Conservation (phyloP, 2,797 vertebrate species). For the Syncerus caffer region DNA sequence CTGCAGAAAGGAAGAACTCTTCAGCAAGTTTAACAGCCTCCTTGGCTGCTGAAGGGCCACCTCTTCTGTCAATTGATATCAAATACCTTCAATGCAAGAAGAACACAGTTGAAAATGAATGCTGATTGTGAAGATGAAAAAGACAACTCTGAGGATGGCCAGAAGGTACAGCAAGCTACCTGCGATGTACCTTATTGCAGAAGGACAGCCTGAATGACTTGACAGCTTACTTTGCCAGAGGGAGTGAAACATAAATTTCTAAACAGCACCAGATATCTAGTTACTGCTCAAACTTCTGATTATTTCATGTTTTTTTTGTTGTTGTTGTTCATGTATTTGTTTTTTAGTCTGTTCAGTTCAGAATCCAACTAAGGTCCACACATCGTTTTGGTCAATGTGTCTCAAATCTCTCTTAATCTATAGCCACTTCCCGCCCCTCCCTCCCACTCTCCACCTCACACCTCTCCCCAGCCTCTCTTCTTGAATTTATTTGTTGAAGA, state of each 20-base stretch:
- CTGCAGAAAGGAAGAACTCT: slow-evolving; percentile 91
- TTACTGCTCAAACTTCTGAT: neutral
- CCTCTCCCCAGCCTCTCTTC: neutral
- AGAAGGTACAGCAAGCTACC: neutral
- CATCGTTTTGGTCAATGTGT: neutral
- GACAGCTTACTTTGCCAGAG: neutral
- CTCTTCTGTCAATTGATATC: slow-evolving; percentile 93
- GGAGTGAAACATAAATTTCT: neutral
- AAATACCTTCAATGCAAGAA: slow-evolving; percentile 86
- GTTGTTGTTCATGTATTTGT: neutral
- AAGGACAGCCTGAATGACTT: neutral
- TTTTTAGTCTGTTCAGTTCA: neutral
- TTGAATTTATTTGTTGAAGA: slow-evolving; percentile 48
- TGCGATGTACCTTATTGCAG: neutral
- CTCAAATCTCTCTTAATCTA: neutral
- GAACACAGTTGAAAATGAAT: neutral
- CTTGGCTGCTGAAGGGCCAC: slow-evolving; percentile 90
- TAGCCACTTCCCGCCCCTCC: neutral
- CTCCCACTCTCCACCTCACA: neutral
- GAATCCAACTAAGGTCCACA: neutral
- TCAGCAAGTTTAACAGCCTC: slow-evolving; percentile 95
- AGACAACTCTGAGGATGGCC: neutral
- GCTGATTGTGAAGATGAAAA: neutral
- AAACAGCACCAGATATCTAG: neutral
- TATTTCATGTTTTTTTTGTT: neutral